phyloP scores from a whole-genome alignment of 1,140 invertebrate species.

The Neelides sp. region DNA sequence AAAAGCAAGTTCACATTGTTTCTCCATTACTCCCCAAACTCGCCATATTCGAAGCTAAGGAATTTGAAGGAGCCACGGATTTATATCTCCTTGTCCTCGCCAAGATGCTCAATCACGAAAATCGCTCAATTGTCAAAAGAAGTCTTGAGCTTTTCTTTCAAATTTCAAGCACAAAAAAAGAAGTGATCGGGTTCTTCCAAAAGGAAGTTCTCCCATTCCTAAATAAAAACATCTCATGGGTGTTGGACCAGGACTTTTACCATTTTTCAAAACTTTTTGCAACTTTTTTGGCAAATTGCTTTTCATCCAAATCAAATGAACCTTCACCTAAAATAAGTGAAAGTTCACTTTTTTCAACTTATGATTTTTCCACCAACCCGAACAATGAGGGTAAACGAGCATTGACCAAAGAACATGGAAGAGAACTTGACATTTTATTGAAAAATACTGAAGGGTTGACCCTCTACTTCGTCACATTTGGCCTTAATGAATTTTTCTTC shows the following conservation, averaged over 20 bases:
- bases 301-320: background rate
- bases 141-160: slow-evolving; percentile 10
- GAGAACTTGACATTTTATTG: too few relatives aligned
- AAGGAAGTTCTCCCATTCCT: background rate
- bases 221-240: background rate
- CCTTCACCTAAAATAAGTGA: background rate
- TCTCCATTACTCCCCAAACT: slow-evolving; percentile 32
- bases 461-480: too few relatives aligned
- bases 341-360: background rate
- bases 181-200: background rate
- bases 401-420: background rate
- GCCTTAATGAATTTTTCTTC: too few relatives aligned
- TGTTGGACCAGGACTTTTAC: background rate
- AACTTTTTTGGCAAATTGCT: background rate
- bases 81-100: slow-evolving; percentile 16
- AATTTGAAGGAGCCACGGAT: background rate
- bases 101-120: slow-evolving; percentile 22
- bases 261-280: background rate
- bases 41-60: slow-evolving; percentile 11
- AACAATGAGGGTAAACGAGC: background rate
- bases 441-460: too few relatives aligned
- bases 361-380: background rate
- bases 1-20: slow-evolving; percentile 34
- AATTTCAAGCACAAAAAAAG: background rate
- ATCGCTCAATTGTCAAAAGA: slow-evolving; percentile 17